Conservation (phyloP, 1,140 invertebrate species). For the Mamestra configurata region DNA sequence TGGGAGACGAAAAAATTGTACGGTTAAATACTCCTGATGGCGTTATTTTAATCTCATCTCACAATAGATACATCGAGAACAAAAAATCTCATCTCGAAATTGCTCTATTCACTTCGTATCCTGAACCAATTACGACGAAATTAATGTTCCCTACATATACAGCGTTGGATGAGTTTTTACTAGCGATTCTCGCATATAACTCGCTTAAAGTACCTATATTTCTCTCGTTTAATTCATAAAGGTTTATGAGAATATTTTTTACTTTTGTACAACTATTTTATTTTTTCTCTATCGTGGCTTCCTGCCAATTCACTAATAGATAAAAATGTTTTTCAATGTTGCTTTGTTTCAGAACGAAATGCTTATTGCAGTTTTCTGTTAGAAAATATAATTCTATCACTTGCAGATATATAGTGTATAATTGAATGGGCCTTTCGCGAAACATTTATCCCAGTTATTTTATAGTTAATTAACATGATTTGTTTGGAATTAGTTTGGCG, state of each 20-base stretch:
- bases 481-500: too few relatives aligned
- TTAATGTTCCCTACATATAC: constrained; percentile 61
- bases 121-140: constrained; percentile 70
- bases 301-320: neutral
- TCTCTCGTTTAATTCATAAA: constrained; percentile 17
- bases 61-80: constrained; percentile 56
- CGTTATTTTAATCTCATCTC: constrained; percentile 44
- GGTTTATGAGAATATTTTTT: constrained; percentile 21
- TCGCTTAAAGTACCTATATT: constrained; percentile 24
- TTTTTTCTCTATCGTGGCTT: constrained; percentile 3
- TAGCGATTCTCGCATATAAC: constrained; percentile 11
- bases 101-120: constrained; percentile 60
- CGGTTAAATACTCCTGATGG: constrained; percentile 42
- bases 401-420: neutral
- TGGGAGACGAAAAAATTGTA: constrained; percentile 37
- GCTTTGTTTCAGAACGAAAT: neutral
- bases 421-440: neutral
- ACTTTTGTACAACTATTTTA: neutral
- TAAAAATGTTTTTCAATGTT: neutral
- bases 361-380: neutral
- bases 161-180: constrained; percentile 32
- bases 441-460: neutral
- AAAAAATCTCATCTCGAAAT: constrained; percentile 63
- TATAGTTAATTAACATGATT: neutral
- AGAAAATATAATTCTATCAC: neutral